Percentiles rank a stretch among this genome's conserved stretches.
Evolutionary conservation across 2,113 vertebrate species (phyloP).

Genomic region (Penelope pileata): DNA sequence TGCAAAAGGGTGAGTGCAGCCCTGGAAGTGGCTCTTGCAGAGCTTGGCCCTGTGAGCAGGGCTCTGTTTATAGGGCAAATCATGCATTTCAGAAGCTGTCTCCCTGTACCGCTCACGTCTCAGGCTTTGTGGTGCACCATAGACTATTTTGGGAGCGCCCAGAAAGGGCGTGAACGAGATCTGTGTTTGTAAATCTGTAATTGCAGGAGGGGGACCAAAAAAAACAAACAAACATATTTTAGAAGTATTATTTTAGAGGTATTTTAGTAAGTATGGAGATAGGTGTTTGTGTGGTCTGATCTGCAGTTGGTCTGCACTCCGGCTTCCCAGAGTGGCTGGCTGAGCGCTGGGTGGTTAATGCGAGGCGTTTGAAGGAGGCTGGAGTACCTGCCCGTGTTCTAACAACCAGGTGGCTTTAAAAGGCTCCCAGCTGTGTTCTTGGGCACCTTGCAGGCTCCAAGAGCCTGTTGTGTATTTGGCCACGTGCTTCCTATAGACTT

Average conservation of each 20-base stretch:
- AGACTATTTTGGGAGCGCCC: background rate
- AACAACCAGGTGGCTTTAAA: slow-evolving; percentile 15
- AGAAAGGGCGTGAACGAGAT: background rate
- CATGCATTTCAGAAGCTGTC: background rate
- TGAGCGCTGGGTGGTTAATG: background rate
- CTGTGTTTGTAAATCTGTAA: background rate
- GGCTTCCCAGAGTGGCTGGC: background rate
- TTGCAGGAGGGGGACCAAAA: background rate
- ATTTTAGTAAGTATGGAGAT: background rate
- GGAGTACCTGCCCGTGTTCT: background rate
- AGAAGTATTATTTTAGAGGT: too few species aligned
- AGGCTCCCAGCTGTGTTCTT: background rate
- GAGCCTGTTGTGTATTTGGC: background rate
- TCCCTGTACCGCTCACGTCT: background rate
- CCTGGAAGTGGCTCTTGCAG: background rate
- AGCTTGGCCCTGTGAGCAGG: background rate
- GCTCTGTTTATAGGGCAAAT: background rate
- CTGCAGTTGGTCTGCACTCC: background rate
- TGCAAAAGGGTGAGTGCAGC: background rate
- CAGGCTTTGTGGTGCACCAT: background rate
- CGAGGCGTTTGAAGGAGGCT: background rate
- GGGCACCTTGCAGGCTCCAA: background rate
- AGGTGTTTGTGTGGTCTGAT: background rate
- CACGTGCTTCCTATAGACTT: rapidly evolving
- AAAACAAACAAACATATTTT: too few species aligned